These are phyloP conservation scores for Muntiacus muntjak DNA, from an alignment of 2,113 vertebrate species.

Conservation along the genomic window DNA sequence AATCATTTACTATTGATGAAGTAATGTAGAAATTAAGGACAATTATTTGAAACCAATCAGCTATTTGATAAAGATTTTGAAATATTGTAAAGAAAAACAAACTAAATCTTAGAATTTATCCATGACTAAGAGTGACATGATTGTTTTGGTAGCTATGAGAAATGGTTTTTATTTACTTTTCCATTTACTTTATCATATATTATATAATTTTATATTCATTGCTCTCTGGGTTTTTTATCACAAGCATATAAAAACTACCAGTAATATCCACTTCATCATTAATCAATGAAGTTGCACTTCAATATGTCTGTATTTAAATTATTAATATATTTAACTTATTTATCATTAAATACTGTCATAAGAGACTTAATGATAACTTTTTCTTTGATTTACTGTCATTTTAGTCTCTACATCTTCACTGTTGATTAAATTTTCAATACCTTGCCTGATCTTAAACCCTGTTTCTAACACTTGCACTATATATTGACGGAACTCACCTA, in stretches of 20 bases:
- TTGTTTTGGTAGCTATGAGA: background rate
- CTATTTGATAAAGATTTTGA: slow-evolving; percentile 38
- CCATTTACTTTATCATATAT: background rate
- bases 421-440: background rate
- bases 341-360: background rate
- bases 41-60: slow-evolving; percentile 35
- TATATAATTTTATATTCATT: background rate
- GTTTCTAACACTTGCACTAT: background rate
- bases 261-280: background rate
- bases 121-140: background rate
- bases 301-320: background rate
- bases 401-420: background rate
- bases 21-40: background rate
- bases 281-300: background rate
- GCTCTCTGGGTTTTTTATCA: background rate
- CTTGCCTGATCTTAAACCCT: background rate
- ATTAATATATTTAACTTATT: background rate
- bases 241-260: background rate
- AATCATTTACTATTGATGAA: slow-evolving; percentile 48
- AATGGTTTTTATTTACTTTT: background rate
- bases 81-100: background rate
- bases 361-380: background rate
- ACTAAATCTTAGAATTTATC: background rate
- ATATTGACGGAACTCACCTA: background rate
- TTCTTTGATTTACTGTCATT: background rate